Evolutionary conservation across 2,797 vertebrate species (phyloP).

Genomic region (Sternarchorhynchus goeldii): DNA sequence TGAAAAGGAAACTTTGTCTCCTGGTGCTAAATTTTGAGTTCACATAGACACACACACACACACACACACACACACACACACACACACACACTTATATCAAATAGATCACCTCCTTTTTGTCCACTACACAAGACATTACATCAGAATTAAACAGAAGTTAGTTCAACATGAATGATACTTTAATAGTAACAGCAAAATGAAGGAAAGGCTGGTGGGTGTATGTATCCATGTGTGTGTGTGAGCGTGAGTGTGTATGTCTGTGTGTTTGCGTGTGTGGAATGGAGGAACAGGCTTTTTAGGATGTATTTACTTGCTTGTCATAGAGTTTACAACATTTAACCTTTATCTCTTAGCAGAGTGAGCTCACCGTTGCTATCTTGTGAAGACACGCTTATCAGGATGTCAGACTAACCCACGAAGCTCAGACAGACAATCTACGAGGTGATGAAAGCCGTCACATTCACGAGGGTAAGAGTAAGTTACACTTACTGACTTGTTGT

Average conservation of each 20-base stretch:
- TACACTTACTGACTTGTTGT: not conserved
- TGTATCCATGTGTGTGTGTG: not conserved
- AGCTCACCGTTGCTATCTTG: constrained; percentile 12
- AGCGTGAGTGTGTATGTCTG: not conserved
- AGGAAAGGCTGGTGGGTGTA: constrained; percentile 2
- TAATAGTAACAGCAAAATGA: constrained; percentile 29
- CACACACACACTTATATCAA: constrained; percentile 19
- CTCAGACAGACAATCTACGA: constrained; percentile 3
- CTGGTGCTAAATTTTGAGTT: constrained; percentile 18
- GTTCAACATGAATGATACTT: constrained; percentile 33
- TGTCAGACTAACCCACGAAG: not conserved
- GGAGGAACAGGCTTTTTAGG: constrained; percentile 21
- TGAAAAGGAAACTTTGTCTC: constrained; percentile 41
- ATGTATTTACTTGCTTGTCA: constrained; percentile 41
- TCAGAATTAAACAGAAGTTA: constrained; percentile 33
- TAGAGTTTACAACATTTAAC: constrained; percentile 42
- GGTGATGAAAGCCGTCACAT: constrained; percentile 5
- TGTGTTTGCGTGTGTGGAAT: not conserved
- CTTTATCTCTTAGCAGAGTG: constrained; percentile 34
- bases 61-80: constrained; percentile 27
- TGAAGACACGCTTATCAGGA: constrained; percentile 2
- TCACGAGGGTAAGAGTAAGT: not conserved
- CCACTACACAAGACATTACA: constrained; percentile 31
- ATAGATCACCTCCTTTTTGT: constrained; percentile 2
- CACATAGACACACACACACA: not conserved